A percentile compares a stretch with the other conserved stretches of the same genome.
Conservation (phyloP, 2,113 vertebrate genomes). For the Mormyrus iriodes region DNA sequence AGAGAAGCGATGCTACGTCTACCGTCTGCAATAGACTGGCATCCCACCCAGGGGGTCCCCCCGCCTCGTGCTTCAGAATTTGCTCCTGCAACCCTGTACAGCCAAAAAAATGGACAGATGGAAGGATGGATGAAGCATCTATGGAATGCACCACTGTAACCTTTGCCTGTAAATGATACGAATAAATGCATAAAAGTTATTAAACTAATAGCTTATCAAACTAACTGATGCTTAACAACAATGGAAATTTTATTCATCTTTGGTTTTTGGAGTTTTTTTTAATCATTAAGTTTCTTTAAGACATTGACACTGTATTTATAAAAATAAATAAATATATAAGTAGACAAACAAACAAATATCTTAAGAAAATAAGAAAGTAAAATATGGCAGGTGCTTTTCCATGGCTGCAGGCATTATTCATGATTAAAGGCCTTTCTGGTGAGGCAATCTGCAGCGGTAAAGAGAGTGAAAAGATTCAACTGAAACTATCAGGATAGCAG, state of each 20-base stretch:
- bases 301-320: neutral
- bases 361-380: neutral
- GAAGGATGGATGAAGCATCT: neutral
- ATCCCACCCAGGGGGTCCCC: neutral
- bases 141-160: too few relatives aligned
- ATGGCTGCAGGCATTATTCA: neutral
- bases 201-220: too few relatives aligned
- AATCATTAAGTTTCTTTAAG: neutral
- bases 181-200: too few relatives aligned
- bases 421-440: neutral
- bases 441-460: neutral
- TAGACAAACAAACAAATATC: neutral
- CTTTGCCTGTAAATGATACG: too few relatives aligned
- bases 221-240: too few relatives aligned
- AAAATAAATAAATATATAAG: neutral
- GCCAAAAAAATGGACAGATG: neutral
- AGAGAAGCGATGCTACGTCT: neutral
- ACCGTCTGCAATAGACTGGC: neutral
- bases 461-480: neutral
- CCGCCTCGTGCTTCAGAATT: too few relatives aligned
- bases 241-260: too few relatives aligned
- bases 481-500: neutral
- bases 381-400: neutral
- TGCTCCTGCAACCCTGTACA: neutral
- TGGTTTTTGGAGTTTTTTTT: neutral